Conservation (phyloP, 2,888 invertebrate genomes). For the Rhogogaster chlorosoma region DNA sequence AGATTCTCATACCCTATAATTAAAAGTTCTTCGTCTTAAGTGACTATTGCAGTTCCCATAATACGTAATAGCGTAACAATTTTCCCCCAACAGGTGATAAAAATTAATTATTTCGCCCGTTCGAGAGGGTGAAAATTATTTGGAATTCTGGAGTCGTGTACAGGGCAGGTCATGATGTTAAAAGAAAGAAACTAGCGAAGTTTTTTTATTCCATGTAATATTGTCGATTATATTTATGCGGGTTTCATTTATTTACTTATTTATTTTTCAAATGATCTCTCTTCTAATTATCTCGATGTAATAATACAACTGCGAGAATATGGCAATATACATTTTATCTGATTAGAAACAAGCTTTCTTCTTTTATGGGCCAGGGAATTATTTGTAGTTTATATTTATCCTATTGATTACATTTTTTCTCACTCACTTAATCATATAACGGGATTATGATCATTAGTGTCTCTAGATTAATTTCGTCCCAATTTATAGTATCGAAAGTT, state of each 20-base stretch:
- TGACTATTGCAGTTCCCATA: slow-evolving; percentile 33
- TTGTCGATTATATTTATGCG: slow-evolving; percentile 44
- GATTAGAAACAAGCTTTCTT: background rate
- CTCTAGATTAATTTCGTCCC: background rate
- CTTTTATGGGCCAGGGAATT: background rate
- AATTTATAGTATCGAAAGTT: background rate
- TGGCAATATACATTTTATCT: background rate
- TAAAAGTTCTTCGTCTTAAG: background rate
- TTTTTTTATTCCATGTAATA: slow-evolving; percentile 45
- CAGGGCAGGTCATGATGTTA: background rate
- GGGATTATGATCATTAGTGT: background rate
- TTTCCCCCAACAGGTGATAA: slow-evolving; percentile 35
- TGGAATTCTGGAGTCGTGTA: slow-evolving; percentile 10
- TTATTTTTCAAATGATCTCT: background rate
- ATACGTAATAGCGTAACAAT: slow-evolving; percentile 28
- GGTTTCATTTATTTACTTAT: slow-evolving; percentile 29
- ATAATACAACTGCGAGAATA: background rate
- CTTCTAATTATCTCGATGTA: slow-evolving; percentile 22
- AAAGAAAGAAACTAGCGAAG: background rate
- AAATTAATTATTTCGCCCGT: slow-evolving; percentile 25
- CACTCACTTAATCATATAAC: background rate
- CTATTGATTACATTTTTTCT: background rate
- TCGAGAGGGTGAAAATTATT: slow-evolving; percentile 16
- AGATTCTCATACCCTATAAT: background rate
- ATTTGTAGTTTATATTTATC: background rate